phyloP scores from a whole-genome alignment of 2,113 vertebrate species.

The Rhipidura dahli region DNA sequence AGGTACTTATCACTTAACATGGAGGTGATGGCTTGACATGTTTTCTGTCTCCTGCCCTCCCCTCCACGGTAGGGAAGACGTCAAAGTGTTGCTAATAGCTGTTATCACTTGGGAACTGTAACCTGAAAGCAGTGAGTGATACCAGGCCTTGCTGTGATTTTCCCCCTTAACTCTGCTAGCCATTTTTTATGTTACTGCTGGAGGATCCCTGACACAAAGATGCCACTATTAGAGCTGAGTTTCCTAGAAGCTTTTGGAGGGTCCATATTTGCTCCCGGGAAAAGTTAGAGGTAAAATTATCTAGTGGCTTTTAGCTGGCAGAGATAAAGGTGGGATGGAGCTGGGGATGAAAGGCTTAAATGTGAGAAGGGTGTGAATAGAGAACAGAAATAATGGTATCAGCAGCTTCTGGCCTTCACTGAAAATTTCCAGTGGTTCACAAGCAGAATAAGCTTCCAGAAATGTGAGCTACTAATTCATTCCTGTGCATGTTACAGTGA shows the following conservation, averaged over 20 bases:
- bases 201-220: slow-evolving; percentile 27
- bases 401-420: not conserved
- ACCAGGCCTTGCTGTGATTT: slow-evolving; percentile 48
- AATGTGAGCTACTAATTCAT: not conserved
- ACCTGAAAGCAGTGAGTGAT: slow-evolving; percentile 68
- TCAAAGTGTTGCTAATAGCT: slow-evolving; percentile 76
- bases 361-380: slow-evolving; percentile 24
- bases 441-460: slow-evolving; percentile 1
- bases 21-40: slow-evolving; percentile 73
- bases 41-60: slow-evolving; percentile 69
- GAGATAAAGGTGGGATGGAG: slow-evolving; percentile 23
- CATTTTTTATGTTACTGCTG: slow-evolving; percentile 16
- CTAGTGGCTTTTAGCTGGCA: slow-evolving; percentile 20
- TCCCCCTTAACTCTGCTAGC: slow-evolving; percentile 14
- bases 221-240: slow-evolving; percentile 20
- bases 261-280: not conserved
- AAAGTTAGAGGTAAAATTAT: slow-evolving; percentile 40
- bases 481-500: not conserved
- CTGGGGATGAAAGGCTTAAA: slow-evolving; percentile 29
- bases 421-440: not conserved
- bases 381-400: not conserved
- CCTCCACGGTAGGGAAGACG: slow-evolving; percentile 65
- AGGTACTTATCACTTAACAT: slow-evolving; percentile 78
- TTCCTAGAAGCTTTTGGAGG: slow-evolving; percentile 38
- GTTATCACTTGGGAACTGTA: slow-evolving; percentile 74